Evolutionary conservation across 2,888 invertebrate genomes (phyloP).

Genomic region (Ernsta delagoae): DNA sequence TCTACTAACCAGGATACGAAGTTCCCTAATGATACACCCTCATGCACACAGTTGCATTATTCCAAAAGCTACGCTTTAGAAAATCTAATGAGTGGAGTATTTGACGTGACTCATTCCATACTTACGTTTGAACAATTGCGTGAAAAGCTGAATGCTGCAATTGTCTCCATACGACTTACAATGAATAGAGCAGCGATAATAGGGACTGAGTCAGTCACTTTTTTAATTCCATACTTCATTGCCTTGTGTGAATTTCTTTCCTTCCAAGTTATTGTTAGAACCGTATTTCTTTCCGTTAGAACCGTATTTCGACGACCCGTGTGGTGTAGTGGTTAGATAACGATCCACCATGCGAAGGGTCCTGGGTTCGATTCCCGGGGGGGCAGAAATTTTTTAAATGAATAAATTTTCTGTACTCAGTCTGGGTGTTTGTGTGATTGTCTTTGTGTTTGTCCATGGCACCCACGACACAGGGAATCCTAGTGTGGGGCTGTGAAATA

Average conservation of each 20-base stretch:
- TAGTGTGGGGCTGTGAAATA: no score
- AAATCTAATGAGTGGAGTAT: constrained; percentile 4
- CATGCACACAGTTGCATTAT: background rate
- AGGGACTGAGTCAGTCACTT: background rate
- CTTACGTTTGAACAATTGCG: background rate
- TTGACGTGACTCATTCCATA: background rate
- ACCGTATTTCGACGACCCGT: no score
- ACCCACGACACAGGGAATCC: no score
- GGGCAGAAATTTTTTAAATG: no score
- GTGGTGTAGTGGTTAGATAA: no score
- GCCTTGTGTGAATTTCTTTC: background rate
- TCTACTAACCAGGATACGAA: background rate
- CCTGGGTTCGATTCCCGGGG: no score
- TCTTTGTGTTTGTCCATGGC: no score
- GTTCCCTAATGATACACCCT: background rate
- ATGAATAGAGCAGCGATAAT: background rate
- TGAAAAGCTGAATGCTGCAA: constrained; percentile 4
- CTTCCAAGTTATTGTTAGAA: no score
- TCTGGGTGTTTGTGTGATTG: no score
- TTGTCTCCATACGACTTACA: background rate
- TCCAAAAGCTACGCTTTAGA: background rate
- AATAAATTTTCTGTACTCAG: no score
- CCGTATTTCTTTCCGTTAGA: no score
- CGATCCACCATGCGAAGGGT: no score
- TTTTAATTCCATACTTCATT: background rate